Base-by-base conservation (phyloP, 2,113 vertebrate genomes). In the Canis aureus region DNA sequence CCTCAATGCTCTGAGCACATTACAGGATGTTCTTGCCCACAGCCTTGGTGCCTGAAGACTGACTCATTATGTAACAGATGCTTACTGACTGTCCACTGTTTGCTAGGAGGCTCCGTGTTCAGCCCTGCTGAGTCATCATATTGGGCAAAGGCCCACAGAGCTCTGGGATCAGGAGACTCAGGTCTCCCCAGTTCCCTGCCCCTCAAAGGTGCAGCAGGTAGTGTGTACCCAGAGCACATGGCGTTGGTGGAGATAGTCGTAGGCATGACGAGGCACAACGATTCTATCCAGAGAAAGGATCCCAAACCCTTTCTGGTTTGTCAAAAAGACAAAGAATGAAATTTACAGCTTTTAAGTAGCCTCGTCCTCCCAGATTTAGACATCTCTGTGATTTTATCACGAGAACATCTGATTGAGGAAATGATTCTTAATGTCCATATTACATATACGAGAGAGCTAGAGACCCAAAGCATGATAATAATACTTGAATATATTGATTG, bases 321-420 rank as follows among this genome's bases (percentile, higher is more conserved):
- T 94, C 64, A 80, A 53, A 53, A 95, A 74, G 71, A 71, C 29
- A 53, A 79, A 89, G 35, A 67, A 49, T 83, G 55, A 85, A 83
- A 69, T 91, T 20, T 12, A 51, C 11, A 51, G 22, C 81, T 91
- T 89, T 92, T 74, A 84, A 9, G 35, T 83, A 82, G 27, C 16
- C 32, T 83, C 2, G 1, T 82, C 64, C 71, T 69, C 82, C 59
- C 53, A 71, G 57, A 66, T 71, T 22, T 25, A 60, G 53, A 78
- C 0, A n/a, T 32, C 20, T 81, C 84, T 84, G 64, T 60, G n/a
- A 66, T 62, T 51, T 13, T 83, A 59, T 64, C 57, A 32, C 38
- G 32, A 86, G 53, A 87, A 59, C 8, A 9, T 38, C 62, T 64
- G 43, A 53, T 81, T 64, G 49, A 81, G 5, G 88, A 89, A 74